These are phyloP conservation scores for Calycopis cecrops DNA, from an alignment of 1,140 invertebrate genomes.

Conservation along the genomic window DNA sequence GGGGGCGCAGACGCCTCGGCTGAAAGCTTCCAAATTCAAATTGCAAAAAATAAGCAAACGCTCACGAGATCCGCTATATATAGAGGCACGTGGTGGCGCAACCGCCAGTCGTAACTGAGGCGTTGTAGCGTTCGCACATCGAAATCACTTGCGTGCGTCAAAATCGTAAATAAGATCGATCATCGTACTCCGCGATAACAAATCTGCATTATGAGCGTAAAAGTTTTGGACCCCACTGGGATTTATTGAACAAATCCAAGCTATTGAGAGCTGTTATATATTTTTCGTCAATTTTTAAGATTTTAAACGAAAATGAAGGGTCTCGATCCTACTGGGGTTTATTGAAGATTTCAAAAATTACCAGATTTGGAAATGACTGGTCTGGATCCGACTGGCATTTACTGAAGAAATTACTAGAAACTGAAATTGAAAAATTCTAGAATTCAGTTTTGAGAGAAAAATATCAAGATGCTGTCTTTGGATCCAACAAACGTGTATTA, in stretches of 20 bases:
- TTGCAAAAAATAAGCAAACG: slow-evolving; percentile 66
- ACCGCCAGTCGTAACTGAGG: slow-evolving; percentile 56
- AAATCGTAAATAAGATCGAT: slow-evolving; percentile 69
- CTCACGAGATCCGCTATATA: slow-evolving; percentile 61
- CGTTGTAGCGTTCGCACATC: slow-evolving; percentile 44
- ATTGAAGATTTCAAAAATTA: slow-evolving; percentile 32
- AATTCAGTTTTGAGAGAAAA: slow-evolving; percentile 15
- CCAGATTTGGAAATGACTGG: slow-evolving; percentile 44
- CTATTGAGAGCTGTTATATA: slow-evolving; percentile 15
- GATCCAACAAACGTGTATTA: slow-evolving; percentile 13
- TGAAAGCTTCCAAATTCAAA: slow-evolving; percentile 72
- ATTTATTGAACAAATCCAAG: slow-evolving; percentile 35
- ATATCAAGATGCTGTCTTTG: not conserved
- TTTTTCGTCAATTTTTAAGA: slow-evolving; percentile 18
- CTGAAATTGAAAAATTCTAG: slow-evolving; percentile 31
- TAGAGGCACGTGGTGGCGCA: slow-evolving; percentile 57
- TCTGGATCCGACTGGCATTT: slow-evolving; percentile 57
- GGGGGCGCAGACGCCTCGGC: slow-evolving; percentile 58
- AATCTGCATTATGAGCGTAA: slow-evolving; percentile 54
- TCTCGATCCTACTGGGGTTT: slow-evolving; percentile 58
- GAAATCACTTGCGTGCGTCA: slow-evolving; percentile 36
- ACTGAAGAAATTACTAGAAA: slow-evolving; percentile 36
- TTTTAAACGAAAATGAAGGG: slow-evolving; percentile 32
- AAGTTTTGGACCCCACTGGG: slow-evolving; percentile 63
- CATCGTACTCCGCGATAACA: slow-evolving; percentile 26